These are phyloP conservation scores for Pantherophis guttatus DNA, from an alignment of 2,113 vertebrate genomes.

Conservation along the genomic window DNA sequence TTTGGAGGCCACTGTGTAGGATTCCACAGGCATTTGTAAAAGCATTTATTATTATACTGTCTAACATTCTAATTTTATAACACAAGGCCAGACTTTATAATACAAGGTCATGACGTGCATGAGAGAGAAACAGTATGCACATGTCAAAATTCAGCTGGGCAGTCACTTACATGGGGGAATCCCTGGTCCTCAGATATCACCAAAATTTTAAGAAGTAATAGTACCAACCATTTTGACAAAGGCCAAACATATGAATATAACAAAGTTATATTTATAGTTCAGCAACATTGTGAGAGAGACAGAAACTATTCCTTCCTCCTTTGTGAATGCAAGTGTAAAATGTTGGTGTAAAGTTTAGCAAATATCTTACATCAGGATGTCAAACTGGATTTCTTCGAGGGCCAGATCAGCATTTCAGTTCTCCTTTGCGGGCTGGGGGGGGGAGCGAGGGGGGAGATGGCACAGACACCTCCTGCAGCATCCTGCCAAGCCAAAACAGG, in stretches of 20 bases:
- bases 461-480: accelerated
- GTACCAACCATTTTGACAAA: not conserved
- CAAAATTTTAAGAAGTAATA: not conserved
- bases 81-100: not conserved
- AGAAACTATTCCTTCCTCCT: not conserved
- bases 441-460: too few relatives aligned
- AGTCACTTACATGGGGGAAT: not conserved
- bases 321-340: not conserved
- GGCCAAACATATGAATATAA: not conserved
- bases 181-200: not conserved
- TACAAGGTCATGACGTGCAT: not conserved
- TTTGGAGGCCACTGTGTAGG: not conserved
- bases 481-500: too few relatives aligned
- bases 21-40: not conserved
- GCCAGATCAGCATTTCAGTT: too few relatives aligned
- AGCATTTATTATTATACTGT: not conserved
- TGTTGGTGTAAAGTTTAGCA: not conserved
- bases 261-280: not conserved
- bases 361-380: not conserved
- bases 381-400: too few relatives aligned
- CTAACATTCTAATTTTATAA: not conserved
- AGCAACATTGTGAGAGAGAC: not conserved
- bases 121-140: not conserved
- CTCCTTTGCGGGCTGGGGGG: too few relatives aligned
- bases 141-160: not conserved